These are phyloP conservation scores for Carabus problematicus DNA, from an alignment of 2,888 invertebrate species.

Conservation along the genomic window DNA sequence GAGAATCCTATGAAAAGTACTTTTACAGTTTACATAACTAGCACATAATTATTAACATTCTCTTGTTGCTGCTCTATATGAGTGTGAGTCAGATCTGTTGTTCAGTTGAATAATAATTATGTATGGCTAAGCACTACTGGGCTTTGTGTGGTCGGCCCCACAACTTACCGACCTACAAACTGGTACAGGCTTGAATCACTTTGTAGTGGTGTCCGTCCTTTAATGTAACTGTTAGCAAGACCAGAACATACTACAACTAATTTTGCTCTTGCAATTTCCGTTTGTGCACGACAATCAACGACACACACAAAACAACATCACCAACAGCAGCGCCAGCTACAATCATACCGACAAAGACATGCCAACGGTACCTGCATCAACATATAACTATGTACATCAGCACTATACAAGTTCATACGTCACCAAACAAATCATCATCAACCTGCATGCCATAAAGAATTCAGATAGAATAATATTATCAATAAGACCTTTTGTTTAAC, in stretches of 20 bases:
- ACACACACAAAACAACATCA: neutral
- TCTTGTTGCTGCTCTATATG: neutral
- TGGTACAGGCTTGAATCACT: too few relatives aligned
- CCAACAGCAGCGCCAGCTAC: too few relatives aligned
- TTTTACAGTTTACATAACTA: neutral
- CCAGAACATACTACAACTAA: slow-evolving; percentile 6
- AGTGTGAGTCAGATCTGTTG: neutral
- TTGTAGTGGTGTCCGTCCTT: slow-evolving; percentile 1
- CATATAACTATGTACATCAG: too few relatives aligned
- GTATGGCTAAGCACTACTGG: neutral
- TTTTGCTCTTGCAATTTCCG: slow-evolving; percentile 20
- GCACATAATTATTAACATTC: neutral
- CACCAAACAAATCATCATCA: too few relatives aligned
- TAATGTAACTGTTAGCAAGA: slow-evolving; percentile 9
- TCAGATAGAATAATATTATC: too few relatives aligned
- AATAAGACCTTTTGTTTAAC: too few relatives aligned
- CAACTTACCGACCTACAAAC: too few relatives aligned
- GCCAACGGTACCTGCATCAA: too few relatives aligned
- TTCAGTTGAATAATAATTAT: slow-evolving; percentile 7
- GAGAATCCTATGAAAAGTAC: neutral
- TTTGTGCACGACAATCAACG: slow-evolving; percentile 17
- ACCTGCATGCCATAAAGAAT: too few relatives aligned
- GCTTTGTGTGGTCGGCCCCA: neutral
- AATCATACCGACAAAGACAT: too few relatives aligned
- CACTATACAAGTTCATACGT: too few relatives aligned